A percentile compares a stretch with the other conserved stretches of the same genome.
These are phyloP conservation scores for Margarornis squamiger DNA, from an alignment of 2,797 vertebrate species.

Conservation along the genomic window DNA sequence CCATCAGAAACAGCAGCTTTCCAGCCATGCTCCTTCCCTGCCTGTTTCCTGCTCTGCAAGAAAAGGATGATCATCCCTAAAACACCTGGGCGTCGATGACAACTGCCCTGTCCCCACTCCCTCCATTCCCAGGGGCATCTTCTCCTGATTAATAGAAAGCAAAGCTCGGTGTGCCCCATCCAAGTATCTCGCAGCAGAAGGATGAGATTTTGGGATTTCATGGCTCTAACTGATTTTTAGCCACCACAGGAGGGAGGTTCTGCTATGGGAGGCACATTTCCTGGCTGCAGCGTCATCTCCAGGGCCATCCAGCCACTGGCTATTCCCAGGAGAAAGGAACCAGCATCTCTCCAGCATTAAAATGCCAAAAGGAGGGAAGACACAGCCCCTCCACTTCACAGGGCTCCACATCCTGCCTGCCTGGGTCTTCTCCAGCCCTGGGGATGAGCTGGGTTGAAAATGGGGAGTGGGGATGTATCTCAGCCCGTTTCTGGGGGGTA, in stretches of 20 bases:
- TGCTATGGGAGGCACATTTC: not conserved
- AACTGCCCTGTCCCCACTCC: rapidly evolving
- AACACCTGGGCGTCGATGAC: rapidly evolving
- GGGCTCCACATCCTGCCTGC: not conserved
- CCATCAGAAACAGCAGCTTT: rapidly evolving
- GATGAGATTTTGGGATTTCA: rapidly evolving
- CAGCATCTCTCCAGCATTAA: rapidly evolving
- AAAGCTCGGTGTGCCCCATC: rapidly evolving
- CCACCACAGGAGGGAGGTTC: not conserved
- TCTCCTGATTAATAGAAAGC: rapidly evolving
- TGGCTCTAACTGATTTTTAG: not conserved
- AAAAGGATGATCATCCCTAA: not conserved
- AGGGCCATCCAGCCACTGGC: not conserved
- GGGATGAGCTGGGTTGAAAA: not conserved
- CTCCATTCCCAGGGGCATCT: not conserved
- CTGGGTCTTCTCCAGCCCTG: not conserved
- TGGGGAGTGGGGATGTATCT: not conserved
- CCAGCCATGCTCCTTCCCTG: not conserved
- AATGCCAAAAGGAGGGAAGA: not conserved
- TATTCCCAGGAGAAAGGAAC: not conserved
- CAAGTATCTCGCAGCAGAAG: rapidly evolving
- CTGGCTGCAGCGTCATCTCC: not conserved
- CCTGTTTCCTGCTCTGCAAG: not conserved
- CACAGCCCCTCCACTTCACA: rapidly evolving
- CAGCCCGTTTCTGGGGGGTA: not conserved